phyloP scores from a whole-genome alignment of 2,797 vertebrate genomes.

The Squalus acanthias region DNA sequence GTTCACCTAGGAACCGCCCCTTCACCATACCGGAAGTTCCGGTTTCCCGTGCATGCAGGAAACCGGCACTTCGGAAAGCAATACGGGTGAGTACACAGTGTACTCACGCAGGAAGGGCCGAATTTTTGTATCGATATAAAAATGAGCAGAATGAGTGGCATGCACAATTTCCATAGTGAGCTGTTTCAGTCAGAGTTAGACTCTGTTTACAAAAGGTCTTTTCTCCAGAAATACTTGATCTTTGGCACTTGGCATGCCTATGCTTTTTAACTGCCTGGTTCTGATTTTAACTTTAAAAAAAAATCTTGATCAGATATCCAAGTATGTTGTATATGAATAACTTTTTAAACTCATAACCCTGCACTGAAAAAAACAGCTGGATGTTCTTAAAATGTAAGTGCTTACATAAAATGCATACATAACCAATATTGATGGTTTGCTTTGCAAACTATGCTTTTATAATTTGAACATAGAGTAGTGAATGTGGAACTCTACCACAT shows the following conservation, averaged over 20 bases:
- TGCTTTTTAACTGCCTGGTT: neutral
- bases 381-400: neutral
- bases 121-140: neutral
- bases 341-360: neutral
- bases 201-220: neutral
- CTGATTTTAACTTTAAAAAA: neutral
- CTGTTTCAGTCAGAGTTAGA: neutral
- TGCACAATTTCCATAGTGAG: neutral
- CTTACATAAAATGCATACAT: too few species aligned
- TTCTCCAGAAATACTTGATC: neutral
- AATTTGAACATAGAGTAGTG: neutral
- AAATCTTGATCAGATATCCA: neutral
- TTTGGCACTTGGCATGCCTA: neutral
- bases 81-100: too few species aligned
- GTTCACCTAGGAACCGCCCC: too few species aligned
- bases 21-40: too few species aligned
- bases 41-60: too few species aligned
- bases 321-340: neutral
- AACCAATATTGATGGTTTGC: neutral
- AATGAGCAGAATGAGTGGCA: neutral
- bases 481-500: neutral
- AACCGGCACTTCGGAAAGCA: too few species aligned
- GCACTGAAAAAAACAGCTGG: neutral
- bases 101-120: too few species aligned
- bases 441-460: too few species aligned